phyloP scores from a whole-genome alignment of 2,888 invertebrate species.

The Pterobdella sp. region DNA sequence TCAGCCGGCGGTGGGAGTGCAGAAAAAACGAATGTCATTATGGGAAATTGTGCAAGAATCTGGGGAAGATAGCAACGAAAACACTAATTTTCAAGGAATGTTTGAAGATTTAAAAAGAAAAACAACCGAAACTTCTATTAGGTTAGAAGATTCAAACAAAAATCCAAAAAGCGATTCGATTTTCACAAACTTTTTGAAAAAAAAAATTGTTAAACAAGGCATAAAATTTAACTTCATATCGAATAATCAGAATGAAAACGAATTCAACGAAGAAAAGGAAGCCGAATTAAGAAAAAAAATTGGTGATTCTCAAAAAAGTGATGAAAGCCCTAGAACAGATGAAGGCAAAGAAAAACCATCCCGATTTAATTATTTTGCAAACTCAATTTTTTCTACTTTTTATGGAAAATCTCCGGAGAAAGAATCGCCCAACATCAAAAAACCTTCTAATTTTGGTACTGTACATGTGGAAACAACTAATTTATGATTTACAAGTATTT shows the following conservation, averaged over 20 bases:
- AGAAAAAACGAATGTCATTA: conserved; percentile 2
- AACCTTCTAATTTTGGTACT: no score
- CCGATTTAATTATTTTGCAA: neutral
- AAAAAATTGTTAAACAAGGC: neutral
- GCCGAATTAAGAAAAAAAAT: neutral
- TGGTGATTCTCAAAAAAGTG: neutral
- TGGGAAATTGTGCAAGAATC: conserved; percentile 1
- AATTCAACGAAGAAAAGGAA: neutral
- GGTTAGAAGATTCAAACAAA: neutral
- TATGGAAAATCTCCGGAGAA: conserved; percentile 9
- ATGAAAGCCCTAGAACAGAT: no score
- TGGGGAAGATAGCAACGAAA: neutral
- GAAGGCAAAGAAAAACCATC: neutral
- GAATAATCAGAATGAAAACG: neutral
- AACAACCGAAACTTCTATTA: neutral
- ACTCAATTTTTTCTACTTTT: neutral
- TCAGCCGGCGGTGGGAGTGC: neutral
- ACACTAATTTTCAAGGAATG: no score
- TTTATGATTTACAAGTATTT: no score
- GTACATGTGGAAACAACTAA: no score
- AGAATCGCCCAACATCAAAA: no score
- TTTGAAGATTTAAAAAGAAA: no score
- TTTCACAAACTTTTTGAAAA: conserved; percentile 15
- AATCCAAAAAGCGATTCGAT: neutral
- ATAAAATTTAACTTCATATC: neutral